Percentiles rank a stretch among this genome's conserved stretches.
Evolutionary conservation across 2,797 vertebrate species (phyloP).

Genomic region (Pitangus sulphuratus): DNA sequence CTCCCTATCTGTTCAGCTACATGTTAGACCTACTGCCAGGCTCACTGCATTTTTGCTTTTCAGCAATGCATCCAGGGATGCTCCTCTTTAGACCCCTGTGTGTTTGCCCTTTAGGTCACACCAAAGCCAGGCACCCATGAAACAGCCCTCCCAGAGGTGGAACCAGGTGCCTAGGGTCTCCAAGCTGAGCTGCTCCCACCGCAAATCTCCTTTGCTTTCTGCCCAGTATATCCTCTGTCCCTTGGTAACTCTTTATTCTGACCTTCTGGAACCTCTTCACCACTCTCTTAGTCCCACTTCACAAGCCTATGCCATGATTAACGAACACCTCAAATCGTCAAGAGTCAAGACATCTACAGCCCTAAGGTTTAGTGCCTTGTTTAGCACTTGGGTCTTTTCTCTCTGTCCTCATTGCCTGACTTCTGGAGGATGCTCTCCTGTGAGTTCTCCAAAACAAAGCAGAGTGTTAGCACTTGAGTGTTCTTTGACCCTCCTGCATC

Average conservation of each 20-base stretch:
- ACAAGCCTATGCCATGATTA: fast-evolving
- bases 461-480: not conserved
- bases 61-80: not conserved
- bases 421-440: not conserved
- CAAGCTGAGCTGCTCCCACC: fast-evolving
- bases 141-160: not conserved
- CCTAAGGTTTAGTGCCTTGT: not conserved
- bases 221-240: not conserved
- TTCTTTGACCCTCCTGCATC: not conserved
- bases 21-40: not conserved
- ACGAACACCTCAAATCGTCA: not conserved
- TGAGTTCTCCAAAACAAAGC: not conserved
- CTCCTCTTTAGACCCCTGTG: not conserved
- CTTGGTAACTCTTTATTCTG: not conserved
- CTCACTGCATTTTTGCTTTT: not conserved
- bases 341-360: not conserved
- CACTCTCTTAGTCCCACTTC: fast-evolving
- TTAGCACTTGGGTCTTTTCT: not conserved
- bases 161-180: not conserved
- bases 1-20: not conserved
- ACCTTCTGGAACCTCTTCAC: not conserved
- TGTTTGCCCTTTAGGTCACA: not conserved
- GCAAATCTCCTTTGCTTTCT: not conserved
- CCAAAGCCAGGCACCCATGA: fast-evolving
- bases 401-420: not conserved